Percentiles rank a stretch among this genome's conserved stretches.
These are phyloP conservation scores for Aegypius monachus DNA, from an alignment of 2,113 vertebrate species.

Conservation along the genomic window DNA sequence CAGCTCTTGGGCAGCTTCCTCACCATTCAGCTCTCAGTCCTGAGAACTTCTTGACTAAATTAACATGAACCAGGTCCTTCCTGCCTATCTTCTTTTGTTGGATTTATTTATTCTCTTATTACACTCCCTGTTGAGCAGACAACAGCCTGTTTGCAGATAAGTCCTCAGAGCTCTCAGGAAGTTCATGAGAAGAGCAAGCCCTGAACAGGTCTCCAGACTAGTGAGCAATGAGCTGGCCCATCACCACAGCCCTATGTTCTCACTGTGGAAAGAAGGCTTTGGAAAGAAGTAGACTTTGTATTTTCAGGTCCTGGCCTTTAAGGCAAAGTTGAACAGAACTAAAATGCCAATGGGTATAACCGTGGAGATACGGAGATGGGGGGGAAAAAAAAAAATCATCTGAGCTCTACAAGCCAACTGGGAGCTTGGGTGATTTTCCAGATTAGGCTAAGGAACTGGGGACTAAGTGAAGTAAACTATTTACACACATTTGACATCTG, in stretches of 20 bases:
- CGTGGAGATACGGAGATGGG: neutral
- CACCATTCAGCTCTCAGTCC: neutral
- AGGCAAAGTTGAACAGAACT: neutral
- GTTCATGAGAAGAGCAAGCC: neutral
- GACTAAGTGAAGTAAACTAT: neutral
- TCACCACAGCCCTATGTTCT: neutral
- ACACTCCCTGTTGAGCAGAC: neutral
- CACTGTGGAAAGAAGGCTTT: neutral
- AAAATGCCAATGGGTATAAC: neutral
- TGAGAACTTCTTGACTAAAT: neutral
- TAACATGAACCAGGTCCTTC: neutral
- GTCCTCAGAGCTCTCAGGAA: neutral
- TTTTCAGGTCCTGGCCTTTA: neutral
- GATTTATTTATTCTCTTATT: neutral
- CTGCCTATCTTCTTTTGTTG: neutral
- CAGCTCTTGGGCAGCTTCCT: neutral
- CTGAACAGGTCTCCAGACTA: neutral
- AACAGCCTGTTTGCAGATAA: neutral
- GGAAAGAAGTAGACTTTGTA: neutral
- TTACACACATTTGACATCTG: neutral
- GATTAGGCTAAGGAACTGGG: neutral
- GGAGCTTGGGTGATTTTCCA: neutral
- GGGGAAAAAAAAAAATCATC: neutral
- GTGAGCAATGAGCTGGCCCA: neutral
- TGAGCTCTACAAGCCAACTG: neutral